Evolutionary conservation across 2,888 invertebrate species (phyloP).

Genomic region (Scaptomyza polygonia): DNA sequence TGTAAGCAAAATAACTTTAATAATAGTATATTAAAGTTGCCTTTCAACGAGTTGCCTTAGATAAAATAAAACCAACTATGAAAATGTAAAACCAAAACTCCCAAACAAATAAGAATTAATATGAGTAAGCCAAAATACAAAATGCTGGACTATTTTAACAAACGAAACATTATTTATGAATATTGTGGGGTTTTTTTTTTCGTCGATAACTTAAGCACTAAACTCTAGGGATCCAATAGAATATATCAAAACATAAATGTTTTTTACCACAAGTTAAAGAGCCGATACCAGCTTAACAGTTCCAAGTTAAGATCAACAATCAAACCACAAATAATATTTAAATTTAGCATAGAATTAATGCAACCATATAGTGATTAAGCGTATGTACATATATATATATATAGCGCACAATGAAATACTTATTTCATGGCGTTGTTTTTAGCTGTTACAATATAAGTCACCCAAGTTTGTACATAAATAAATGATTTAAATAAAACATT

Average conservation of each 20-base stretch:
- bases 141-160: constrained; percentile 15
- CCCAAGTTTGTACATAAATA: constrained; percentile 66
- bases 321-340: constrained; percentile 40
- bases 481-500: constrained; percentile 50
- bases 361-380: constrained; percentile 10
- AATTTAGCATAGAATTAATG: constrained; percentile 13
- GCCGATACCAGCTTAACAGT: constrained; percentile 34
- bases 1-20: constrained; percentile 38
- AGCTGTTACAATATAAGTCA: constrained; percentile 55
- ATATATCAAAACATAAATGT: constrained; percentile 7
- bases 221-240: constrained; percentile 31
- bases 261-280: constrained; percentile 14
- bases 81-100: constrained; percentile 47
- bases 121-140: constrained; percentile 48
- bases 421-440: constrained; percentile 39
- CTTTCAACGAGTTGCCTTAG: constrained; percentile 84
- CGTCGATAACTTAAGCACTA: constrained; percentile 27
- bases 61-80: constrained; percentile 32
- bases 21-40: constrained; percentile 80
- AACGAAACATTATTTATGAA: constrained; percentile 15
- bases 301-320: constrained; percentile 51
- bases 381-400: constrained; percentile 15
- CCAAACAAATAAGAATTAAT: constrained; percentile 26
- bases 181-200: constrained; percentile 20
- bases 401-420: background rate